Evolutionary conservation across 2,797 vertebrate species (phyloP).

Genomic region (Peromyscus eremicus): DNA sequence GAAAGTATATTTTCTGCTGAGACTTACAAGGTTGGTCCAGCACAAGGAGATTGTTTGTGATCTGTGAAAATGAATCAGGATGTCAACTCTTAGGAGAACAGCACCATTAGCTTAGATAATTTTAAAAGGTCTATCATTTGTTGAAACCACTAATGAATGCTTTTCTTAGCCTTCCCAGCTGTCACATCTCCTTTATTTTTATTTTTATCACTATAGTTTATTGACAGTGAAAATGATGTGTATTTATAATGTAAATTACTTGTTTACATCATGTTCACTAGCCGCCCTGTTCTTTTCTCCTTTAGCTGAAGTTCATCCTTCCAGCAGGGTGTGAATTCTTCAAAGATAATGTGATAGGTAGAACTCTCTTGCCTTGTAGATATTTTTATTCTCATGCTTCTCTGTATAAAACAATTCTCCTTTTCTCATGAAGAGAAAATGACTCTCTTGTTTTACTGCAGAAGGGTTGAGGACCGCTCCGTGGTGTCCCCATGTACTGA

Average conservation of each 20-base stretch:
- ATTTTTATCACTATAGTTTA: constrained; percentile 37
- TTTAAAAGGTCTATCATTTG: background rate
- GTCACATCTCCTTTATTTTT: constrained; percentile 44
- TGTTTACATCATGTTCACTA: background rate
- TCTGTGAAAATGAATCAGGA: background rate
- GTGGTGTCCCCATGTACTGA: no score
- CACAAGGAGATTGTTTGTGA: background rate
- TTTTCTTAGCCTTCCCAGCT: background rate
- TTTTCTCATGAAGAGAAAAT: background rate
- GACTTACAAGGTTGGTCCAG: background rate
- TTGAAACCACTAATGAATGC: background rate
- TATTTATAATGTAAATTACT: constrained; percentile 7
- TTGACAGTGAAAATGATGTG: constrained; percentile 21
- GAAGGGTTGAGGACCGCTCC: background rate
- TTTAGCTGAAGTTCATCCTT: background rate
- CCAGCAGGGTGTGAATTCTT: background rate
- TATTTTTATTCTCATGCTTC: constrained; percentile 22
- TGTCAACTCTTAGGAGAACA: background rate
- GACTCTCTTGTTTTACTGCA: background rate
- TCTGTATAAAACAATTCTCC: background rate
- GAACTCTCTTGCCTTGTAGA: background rate
- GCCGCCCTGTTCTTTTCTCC: background rate
- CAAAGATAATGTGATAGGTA: background rate
- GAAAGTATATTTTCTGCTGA: background rate
- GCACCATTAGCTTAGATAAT: background rate